These are phyloP conservation scores for Neomorphus geoffroyi DNA, from an alignment of 2,797 vertebrate genomes.

Conservation along the genomic window DNA sequence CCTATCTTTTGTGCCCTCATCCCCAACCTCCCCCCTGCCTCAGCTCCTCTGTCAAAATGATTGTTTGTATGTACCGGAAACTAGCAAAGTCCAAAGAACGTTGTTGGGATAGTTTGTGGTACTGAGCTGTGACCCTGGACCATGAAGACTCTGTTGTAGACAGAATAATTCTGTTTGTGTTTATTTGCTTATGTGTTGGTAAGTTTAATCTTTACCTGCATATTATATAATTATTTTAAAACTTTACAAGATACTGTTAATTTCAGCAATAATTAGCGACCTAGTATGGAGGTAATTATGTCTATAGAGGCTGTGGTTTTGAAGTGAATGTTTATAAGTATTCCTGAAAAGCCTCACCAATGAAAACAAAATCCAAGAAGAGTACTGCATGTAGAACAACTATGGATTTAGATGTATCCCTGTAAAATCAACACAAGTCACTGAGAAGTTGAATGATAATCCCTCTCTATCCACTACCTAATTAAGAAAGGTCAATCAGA, in stretches of 20 bases:
- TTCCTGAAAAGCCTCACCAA: not conserved
- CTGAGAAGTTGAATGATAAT: not conserved
- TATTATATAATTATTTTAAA: not conserved
- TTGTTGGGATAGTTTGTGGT: not conserved
- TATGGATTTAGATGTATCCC: not conserved
- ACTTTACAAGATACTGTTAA: not conserved
- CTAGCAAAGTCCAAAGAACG: not conserved
- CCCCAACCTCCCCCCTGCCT: rapidly evolving
- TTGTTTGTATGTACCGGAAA: not conserved
- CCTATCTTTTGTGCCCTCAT: not conserved
- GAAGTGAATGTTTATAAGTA: not conserved
- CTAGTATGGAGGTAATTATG: not conserved
- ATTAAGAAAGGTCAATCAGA: not conserved
- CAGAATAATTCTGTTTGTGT: not conserved
- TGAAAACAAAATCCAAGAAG: not conserved
- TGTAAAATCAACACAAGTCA: not conserved
- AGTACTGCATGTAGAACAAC: not conserved
- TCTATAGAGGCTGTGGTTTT: not conserved
- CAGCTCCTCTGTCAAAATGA: not conserved
- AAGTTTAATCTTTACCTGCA: not conserved
- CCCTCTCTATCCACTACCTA: not conserved
- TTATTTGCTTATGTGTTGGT: not conserved
- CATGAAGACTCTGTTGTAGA: not conserved
- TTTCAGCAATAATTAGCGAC: not conserved
- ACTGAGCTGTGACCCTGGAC: not conserved